These are phyloP conservation scores for Buceros bicornis DNA, from an alignment of 2,797 vertebrate species.

Conservation along the genomic window DNA sequence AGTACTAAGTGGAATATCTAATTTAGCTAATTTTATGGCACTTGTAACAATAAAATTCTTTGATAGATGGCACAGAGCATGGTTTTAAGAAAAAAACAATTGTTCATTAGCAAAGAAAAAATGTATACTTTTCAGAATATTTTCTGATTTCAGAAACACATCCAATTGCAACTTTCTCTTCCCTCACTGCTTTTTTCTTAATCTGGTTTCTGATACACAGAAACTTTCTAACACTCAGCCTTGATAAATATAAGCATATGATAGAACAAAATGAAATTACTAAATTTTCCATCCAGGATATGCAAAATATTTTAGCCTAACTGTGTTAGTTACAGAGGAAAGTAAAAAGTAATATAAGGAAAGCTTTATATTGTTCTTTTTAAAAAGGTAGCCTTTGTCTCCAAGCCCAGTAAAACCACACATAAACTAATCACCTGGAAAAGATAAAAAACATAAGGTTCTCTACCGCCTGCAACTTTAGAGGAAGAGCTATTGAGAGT, in stretches of 20 bases:
- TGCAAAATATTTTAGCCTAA: neutral
- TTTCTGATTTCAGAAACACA: neutral
- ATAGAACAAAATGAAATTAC: neutral
- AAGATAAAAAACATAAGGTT: neutral
- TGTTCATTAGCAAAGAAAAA: neutral
- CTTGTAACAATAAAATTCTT: neutral
- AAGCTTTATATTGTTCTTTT: neutral
- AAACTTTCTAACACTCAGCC: neutral
- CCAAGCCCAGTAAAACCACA: neutral
- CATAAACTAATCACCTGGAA: constrained; percentile 22
- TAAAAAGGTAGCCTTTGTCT: neutral
- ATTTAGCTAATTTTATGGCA: neutral
- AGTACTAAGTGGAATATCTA: neutral
- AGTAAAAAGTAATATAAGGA: neutral
- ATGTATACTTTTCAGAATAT: neutral
- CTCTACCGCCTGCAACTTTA: neutral
- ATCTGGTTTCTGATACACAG: neutral
- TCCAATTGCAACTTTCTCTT: neutral
- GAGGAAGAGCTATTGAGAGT: constrained; percentile 16
- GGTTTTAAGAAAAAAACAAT: neutral
- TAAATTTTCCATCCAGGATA: neutral
- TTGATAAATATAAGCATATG: neutral
- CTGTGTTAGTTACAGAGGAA: neutral
- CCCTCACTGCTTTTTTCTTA: neutral
- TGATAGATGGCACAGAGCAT: neutral